These are phyloP conservation scores for Tiliqua scincoides DNA, from an alignment of 2,113 vertebrate species.

Conservation along the genomic window DNA sequence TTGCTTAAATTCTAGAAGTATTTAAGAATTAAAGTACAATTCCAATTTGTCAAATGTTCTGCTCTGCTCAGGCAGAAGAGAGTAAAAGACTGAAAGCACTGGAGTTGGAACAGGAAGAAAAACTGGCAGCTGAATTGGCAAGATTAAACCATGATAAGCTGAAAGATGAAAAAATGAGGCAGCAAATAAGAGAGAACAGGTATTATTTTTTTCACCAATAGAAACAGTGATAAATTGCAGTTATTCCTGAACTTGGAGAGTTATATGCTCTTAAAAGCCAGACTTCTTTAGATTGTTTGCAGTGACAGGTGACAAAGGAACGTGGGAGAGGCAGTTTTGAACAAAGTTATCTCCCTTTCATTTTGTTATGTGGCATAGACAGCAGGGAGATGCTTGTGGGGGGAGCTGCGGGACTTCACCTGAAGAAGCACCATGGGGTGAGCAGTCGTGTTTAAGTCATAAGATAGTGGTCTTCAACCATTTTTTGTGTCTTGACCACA, in stretches of 20 bases:
- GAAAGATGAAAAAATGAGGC: constrained; percentile 88
- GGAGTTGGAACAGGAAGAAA: constrained; percentile 84
- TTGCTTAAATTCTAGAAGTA: not conserved
- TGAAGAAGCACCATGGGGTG: not conserved
- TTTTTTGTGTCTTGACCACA: too few relatives aligned
- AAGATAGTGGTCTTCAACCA: too few relatives aligned
- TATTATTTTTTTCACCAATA: constrained; percentile 47
- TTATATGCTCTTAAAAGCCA: too few relatives aligned
- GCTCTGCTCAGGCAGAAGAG: constrained; percentile 78
- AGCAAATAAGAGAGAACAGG: constrained; percentile 91
- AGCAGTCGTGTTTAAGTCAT: too few relatives aligned
- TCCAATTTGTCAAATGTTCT: not conserved
- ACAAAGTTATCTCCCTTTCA: not conserved
- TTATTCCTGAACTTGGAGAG: not conserved
- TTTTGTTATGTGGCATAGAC: not conserved
- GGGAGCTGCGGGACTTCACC: not conserved
- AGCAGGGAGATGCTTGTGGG: not conserved
- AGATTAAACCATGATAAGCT: constrained; percentile 77
- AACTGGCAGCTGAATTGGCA: constrained; percentile 83
- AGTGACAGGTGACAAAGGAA: not conserved
- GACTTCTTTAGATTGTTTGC: not conserved
- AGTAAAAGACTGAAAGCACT: constrained; percentile 60
- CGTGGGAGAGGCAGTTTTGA: not conserved
- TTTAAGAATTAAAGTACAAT: too few relatives aligned
- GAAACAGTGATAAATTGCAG: not conserved